These are phyloP conservation scores for Channa maculata DNA, from an alignment of 2,113 vertebrate genomes.

Conservation along the genomic window DNA sequence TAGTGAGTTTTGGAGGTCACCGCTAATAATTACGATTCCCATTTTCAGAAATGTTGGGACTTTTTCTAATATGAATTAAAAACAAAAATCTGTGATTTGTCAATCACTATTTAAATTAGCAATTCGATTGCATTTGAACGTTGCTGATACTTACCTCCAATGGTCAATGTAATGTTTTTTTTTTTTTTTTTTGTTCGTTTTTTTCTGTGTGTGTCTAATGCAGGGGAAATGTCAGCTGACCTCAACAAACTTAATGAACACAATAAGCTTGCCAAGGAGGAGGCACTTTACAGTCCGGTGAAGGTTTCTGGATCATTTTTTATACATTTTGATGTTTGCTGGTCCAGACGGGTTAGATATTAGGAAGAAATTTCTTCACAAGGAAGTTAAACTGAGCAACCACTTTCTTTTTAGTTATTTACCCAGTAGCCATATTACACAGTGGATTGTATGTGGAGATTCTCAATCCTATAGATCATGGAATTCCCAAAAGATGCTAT, in stretches of 20 bases:
- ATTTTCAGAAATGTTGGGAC: too few relatives aligned
- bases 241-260: constrained; percentile 80
- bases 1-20: background rate
- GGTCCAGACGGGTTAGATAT: background rate
- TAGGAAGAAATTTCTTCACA: background rate
- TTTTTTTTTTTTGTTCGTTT: background rate
- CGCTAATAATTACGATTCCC: too few relatives aligned
- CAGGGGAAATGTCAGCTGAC: constrained; percentile 73
- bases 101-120: too few relatives aligned
- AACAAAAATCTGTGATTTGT: too few relatives aligned
- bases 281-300: constrained; percentile 59
- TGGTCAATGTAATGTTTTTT: background rate
- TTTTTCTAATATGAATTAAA: too few relatives aligned
- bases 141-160: background rate
- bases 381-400: background rate
- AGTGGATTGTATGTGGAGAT: too few relatives aligned
- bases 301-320: constrained; percentile 56
- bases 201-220: constrained; percentile 19
- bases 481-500: too few relatives aligned
- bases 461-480: too few relatives aligned
- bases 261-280: constrained; percentile 72
- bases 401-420: background rate
- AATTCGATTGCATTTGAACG: too few relatives aligned
- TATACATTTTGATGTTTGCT: background rate
- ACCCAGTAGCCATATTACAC: too few relatives aligned